phyloP scores from a whole-genome alignment of 2,888 invertebrate species.

The Drosophila pegasa region DNA sequence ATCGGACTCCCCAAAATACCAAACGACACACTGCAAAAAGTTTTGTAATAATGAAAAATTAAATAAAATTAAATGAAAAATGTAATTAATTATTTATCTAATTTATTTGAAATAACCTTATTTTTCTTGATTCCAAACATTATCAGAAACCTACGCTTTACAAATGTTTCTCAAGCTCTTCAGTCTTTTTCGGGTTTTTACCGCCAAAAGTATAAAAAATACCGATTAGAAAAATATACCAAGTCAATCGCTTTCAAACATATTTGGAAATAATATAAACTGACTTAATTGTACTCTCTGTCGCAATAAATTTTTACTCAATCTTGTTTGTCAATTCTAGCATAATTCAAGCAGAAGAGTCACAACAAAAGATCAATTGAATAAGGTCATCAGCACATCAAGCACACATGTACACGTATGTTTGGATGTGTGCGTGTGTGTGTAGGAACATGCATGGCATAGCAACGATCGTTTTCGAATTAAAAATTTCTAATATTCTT shows the following conservation, averaged over 20 bases:
- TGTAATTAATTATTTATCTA: too few species aligned
- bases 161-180: neutral
- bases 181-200: neutral
- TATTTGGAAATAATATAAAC: neutral
- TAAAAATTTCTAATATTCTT: constrained; percentile 16
- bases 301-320: neutral
- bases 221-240: neutral
- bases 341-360: neutral
- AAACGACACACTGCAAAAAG: neutral
- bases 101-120: too few species aligned
- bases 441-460: neutral
- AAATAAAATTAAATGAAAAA: too few species aligned
- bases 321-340: neutral
- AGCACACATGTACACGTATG: neutral
- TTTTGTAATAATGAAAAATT: neutral
- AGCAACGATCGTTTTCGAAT: constrained; percentile 6
- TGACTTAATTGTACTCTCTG: too few species aligned
- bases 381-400: constrained; percentile 12
- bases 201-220: neutral
- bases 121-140: neutral
- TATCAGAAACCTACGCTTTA: too few species aligned
- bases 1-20: neutral
- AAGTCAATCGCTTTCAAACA: neutral
- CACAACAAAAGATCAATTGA: constrained; percentile 5
- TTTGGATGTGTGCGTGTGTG: neutral